A percentile compares a stretch with the other conserved stretches of the same genome.
Conservation (phyloP, 2,797 vertebrate genomes). For the Lutjanus argentimaculatus region DNA sequence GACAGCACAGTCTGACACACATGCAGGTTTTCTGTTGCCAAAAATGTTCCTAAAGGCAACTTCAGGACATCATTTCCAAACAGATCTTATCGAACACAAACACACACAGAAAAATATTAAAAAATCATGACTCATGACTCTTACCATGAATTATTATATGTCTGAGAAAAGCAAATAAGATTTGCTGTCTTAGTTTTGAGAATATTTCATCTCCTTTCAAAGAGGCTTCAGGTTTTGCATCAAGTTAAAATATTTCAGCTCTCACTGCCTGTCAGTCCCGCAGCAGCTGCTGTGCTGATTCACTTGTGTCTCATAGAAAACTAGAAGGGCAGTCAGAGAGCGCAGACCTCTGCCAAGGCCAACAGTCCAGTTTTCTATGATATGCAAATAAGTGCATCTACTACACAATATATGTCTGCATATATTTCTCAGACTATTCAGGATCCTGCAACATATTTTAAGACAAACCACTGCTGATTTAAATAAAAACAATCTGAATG, state of each 20-base stretch:
- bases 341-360: no score
- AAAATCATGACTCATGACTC: no score
- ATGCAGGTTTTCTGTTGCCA: neutral
- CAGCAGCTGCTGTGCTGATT: neutral
- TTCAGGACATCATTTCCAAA: neutral
- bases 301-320: neutral
- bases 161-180: neutral
- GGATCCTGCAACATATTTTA: no score
- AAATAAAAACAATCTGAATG: no score
- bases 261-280: neutral
- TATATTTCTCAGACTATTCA: no score
- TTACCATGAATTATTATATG: no score
- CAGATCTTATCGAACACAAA: neutral
- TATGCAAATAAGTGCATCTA: no score
- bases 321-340: no score
- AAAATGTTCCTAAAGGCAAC: neutral
- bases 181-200: neutral
- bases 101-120: neutral
- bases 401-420: no score
- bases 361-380: no score
- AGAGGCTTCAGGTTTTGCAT: neutral
- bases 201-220: neutral
- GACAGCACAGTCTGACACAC: neutral
- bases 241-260: neutral
- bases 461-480: no score